Base-by-base conservation (phyloP, 2,113 vertebrate species). In the Lagenorhynchus albirostris region DNA sequence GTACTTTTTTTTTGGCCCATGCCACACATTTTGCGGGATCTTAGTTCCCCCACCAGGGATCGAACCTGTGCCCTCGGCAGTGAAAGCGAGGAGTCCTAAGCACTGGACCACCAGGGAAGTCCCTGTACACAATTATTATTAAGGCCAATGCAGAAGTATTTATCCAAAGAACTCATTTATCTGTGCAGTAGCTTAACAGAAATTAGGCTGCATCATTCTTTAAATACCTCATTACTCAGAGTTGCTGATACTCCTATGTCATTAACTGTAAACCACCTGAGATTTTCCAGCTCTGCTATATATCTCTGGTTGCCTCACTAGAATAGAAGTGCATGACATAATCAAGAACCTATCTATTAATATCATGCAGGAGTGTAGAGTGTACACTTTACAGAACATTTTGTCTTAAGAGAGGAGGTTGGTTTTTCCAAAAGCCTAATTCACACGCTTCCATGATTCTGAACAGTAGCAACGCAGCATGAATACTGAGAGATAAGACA, bases 331-430 rank as follows among this genome's bases (percentile, higher is more conserved):
- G 81, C 26, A 8, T 18, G 4, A 4, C 93, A 74, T 63, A 97
- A 13, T n/a, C 74, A 96, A 91, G n/a, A 36, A 65, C 65, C 21
- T 95, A 94, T 97, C 96, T 91, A 7, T 86, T 95, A 88, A 96
- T 65, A 67, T 23, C 44, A 74, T 7, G 53, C 33, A 96, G 44
- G 76, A 98, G 95, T 55, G 81, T 55, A 63, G 17, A 25, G 2
- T 10, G 8, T 13, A 85, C 18, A 63, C 90, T 96, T 96, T 81
- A 55, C 55, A 98, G 74, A 96, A 90, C 20, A 97, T 77, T n/a
- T 53, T 98, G 87, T 96, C 93, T 98, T 96, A 96, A 97, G 92
- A 8, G 65, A 89, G 85, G 79, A 96, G 15, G 80, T 31, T n/a
- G 84, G 4, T 13, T 82, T 95, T 97, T 91, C 53, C 93, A 31